A percentile compares a stretch with the other conserved stretches of the same genome.
Conservation (phyloP, 2,113 vertebrate genomes). For the Meles meles region DNA sequence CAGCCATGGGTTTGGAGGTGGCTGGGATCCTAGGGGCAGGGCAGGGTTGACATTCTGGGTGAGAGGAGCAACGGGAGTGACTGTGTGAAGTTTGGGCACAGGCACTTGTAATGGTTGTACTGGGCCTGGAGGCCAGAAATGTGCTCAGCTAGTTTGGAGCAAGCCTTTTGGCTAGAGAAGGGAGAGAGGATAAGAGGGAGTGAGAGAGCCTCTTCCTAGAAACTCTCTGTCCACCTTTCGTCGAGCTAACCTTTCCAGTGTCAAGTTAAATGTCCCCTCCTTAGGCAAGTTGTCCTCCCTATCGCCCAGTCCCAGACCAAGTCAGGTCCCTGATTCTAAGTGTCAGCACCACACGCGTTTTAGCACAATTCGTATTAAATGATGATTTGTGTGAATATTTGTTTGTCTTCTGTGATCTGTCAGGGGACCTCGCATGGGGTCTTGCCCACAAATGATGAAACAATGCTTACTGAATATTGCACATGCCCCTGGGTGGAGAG, state of each 20-base stretch:
- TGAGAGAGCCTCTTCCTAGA: background rate
- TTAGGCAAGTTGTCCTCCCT: background rate
- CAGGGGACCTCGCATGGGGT: background rate
- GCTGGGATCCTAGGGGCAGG: too few relatives aligned
- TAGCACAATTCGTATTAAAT: background rate
- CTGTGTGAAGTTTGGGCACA: background rate
- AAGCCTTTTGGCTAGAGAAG: background rate
- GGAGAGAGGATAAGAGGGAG: background rate
- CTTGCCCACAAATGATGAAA: background rate
- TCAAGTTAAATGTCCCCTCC: background rate
- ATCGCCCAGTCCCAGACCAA: background rate
- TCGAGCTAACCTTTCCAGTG: background rate
- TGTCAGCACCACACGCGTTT: background rate
- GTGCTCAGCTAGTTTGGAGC: background rate
- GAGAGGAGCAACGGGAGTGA: background rate
- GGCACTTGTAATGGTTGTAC: background rate
- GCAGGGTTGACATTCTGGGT: background rate
- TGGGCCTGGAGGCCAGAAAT: background rate
- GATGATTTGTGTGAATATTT: background rate
- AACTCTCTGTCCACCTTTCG: background rate
- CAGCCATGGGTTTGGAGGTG: background rate
- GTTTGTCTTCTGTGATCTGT: background rate
- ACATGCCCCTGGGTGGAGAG: background rate
- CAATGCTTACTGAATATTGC: accelerated
- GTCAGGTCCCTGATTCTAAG: background rate